phyloP scores from a whole-genome alignment of 2,797 vertebrate species.

The Chlorospingus flavigularis region DNA sequence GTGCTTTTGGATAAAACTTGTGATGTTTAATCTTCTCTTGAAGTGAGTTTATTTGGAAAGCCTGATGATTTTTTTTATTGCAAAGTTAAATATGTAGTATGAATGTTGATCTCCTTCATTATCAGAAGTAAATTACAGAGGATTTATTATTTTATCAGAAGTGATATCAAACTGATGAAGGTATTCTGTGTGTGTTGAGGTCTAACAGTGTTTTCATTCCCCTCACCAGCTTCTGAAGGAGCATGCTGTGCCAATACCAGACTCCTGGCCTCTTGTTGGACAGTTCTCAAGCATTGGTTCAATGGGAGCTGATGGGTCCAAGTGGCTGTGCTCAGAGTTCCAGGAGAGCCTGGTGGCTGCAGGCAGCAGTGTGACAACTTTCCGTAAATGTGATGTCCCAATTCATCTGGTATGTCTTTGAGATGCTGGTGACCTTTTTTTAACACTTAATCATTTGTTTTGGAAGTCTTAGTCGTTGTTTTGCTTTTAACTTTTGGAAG shows the following conservation, averaged over 20 bases:
- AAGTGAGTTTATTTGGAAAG: neutral
- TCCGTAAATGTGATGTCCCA: slow-evolving; percentile 68
- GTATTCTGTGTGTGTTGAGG: neutral
- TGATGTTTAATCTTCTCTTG: neutral
- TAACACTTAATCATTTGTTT: neutral
- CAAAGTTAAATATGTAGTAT: neutral
- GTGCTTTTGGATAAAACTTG: neutral
- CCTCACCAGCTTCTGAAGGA: slow-evolving; percentile 81
- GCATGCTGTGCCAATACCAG: slow-evolving; percentile 66
- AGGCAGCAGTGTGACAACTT: slow-evolving; percentile 60
- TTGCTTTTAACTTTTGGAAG: neutral
- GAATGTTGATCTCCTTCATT: neutral
- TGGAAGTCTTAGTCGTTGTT: neutral
- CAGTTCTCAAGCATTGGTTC: slow-evolving; percentile 99
- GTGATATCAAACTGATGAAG: neutral
- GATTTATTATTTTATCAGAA: neutral
- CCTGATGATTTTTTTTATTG: neutral
- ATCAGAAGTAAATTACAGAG: neutral
- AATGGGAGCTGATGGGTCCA: slow-evolving; percentile 89
- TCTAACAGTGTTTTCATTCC: neutral
- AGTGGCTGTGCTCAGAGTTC: slow-evolving; percentile 93
- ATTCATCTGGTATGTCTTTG: slow-evolving; percentile 83
- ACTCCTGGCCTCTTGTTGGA: slow-evolving; percentile 88
- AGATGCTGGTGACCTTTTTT: neutral
- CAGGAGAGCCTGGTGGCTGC: slow-evolving; percentile 84